Conservation (phyloP, 1,140 invertebrate genomes). For the Melitaea cinxia region DNA sequence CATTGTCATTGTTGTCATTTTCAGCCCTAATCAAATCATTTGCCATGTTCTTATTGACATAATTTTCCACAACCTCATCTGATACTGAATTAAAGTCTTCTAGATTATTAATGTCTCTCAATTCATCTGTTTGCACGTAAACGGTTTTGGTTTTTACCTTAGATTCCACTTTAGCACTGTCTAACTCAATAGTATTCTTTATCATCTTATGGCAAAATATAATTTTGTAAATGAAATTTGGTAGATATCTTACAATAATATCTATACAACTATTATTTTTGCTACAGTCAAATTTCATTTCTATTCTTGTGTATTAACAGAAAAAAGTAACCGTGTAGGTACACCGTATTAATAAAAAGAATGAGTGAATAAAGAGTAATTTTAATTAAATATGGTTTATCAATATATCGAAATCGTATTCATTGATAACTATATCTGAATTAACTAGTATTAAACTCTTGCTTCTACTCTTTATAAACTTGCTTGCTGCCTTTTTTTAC, state of each 20-base stretch:
- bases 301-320: background rate
- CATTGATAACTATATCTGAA: background rate
- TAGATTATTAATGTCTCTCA: background rate
- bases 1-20: too few relatives aligned
- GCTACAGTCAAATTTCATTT: background rate
- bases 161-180: background rate
- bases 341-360: background rate
- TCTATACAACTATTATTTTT: background rate
- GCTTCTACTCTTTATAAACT: too few relatives aligned
- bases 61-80: background rate
- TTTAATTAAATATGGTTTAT: constrained; percentile 17
- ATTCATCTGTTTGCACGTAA: constrained; percentile 15
- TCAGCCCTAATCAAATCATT: background rate
- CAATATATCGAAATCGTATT: constrained; percentile 4
- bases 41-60: background rate
- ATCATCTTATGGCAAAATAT: background rate
- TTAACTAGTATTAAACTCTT: background rate
- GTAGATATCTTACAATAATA: background rate
- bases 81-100: background rate
- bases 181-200: background rate
- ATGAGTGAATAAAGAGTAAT: background rate
- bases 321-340: background rate
- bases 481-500: too few relatives aligned
- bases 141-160: background rate
- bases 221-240: background rate